phyloP scores from a whole-genome alignment of 2,888 invertebrate genomes.

The Aethes cnicana region DNA sequence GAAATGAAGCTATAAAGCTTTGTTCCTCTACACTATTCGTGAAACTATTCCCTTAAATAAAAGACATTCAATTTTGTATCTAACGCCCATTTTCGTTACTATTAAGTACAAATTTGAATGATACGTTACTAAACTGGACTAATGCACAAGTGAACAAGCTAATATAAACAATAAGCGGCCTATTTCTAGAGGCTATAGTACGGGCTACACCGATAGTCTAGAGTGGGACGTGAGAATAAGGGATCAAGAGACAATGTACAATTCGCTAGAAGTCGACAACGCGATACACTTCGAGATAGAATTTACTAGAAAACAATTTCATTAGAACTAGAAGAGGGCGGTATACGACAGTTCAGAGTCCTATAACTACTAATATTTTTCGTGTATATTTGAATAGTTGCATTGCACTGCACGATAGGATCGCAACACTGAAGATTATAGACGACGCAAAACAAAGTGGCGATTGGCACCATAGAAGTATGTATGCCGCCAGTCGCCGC shows the following conservation, averaged over 20 bases:
- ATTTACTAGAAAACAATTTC: conserved; percentile 56
- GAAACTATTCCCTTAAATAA: too few relatives aligned
- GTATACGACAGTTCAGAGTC: conserved; percentile 23
- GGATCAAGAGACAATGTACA: conserved; percentile 72
- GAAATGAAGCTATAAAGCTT: conserved; percentile 9
- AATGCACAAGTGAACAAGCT: too few relatives aligned
- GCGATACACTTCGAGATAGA: conserved; percentile 56
- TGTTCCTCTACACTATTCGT: conserved; percentile 17
- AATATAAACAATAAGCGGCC: background rate
- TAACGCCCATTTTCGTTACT: too few relatives aligned
- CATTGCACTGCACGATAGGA: conserved; percentile 6
- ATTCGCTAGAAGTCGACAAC: conserved; percentile 58
- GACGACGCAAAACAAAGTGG: background rate
- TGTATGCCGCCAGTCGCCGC: too few relatives aligned
- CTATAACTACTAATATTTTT: conserved; percentile 17
- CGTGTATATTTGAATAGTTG: conserved; percentile 1
- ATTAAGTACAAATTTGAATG: too few relatives aligned
- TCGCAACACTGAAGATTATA: too few relatives aligned
- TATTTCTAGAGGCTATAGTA: conserved; percentile 12
- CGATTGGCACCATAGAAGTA: background rate
- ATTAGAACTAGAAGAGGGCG: conserved; percentile 34
- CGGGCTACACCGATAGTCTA: conserved; percentile 50
- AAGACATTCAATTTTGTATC: background rate
- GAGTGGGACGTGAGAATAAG: conserved; percentile 79
- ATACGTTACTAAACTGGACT: too few relatives aligned